A percentile compares a stretch with the other conserved stretches of the same genome.
Evolutionary conservation across 2,113 vertebrate species (phyloP).

Genomic region (Notothenia rossii): DNA sequence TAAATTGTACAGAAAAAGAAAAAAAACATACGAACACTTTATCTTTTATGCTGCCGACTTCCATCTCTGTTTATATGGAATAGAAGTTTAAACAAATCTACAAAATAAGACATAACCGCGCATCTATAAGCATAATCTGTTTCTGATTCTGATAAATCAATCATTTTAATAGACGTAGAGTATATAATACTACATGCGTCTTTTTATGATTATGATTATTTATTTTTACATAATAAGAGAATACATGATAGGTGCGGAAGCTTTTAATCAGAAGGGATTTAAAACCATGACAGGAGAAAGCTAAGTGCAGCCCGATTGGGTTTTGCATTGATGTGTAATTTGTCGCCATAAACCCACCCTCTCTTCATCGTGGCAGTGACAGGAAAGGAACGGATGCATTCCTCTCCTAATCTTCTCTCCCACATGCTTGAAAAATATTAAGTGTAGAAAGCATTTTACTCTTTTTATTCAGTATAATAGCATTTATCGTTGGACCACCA

Average conservation of each 20-base stretch:
- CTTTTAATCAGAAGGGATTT: constrained; percentile 52
- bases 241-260: constrained; percentile 28
- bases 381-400: constrained; percentile 42
- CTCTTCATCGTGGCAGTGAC: constrained; percentile 49
- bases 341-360: constrained; percentile 60
- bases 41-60: background rate
- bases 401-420: constrained; percentile 41
- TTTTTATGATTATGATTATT: too few relatives aligned
- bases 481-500: background rate
- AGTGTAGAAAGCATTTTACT: constrained; percentile 26
- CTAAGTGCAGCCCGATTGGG: constrained; percentile 50
- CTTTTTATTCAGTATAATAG: constrained; percentile 32
- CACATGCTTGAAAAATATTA: constrained; percentile 34
- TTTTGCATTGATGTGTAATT: constrained; percentile 62
- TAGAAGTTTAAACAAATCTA: background rate
- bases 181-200: too few relatives aligned
- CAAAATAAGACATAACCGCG: background rate
- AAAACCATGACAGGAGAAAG: constrained; percentile 52
- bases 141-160: too few relatives aligned
- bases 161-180: too few relatives aligned
- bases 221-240: constrained; percentile 29
- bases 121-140: too few relatives aligned
- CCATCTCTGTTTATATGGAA: background rate
- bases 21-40: background rate
- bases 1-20: background rate